Percentiles rank a stretch among this genome's conserved stretches.
These are phyloP conservation scores for Drosophila malerkotliana DNA, from an alignment of 1,140 invertebrate species.

Conservation along the genomic window DNA sequence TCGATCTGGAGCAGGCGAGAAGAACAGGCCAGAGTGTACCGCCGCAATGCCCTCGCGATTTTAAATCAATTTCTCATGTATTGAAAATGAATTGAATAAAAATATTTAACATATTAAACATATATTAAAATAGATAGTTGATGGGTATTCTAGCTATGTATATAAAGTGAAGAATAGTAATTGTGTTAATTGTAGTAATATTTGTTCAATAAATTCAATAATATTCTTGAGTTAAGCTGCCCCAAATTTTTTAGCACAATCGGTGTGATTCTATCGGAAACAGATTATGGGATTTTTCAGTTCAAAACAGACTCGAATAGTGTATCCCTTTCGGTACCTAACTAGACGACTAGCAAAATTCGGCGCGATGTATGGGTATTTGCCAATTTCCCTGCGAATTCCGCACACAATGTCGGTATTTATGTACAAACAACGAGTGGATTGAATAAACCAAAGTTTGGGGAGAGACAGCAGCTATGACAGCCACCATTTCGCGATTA, in stretches of 20 bases:
- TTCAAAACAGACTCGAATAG: neutral
- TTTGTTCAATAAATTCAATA: too few species aligned
- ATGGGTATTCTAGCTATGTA: neutral
- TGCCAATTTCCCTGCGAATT: neutral
- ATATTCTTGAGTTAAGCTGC: too few species aligned
- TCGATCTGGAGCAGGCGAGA: slow-evolving; percentile 21
- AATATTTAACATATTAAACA: neutral
- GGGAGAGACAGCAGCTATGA: slow-evolving; percentile 6
- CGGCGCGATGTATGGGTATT: neutral
- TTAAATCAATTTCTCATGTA: slow-evolving; percentile 47
- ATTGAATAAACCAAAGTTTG: neutral
- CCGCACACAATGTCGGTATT: neutral
- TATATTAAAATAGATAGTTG: neutral
- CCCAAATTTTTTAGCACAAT: too few species aligned
- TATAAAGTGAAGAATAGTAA: neutral
- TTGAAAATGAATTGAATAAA: neutral
- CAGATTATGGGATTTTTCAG: too few species aligned
- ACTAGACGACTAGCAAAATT: neutral
- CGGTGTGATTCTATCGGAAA: too few species aligned
- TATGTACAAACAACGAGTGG: slow-evolving; percentile 1
- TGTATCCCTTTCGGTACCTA: neutral
- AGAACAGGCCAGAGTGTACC: slow-evolving; percentile 35
- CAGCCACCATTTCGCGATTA: slow-evolving; percentile 48
- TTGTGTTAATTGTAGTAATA: too few species aligned
- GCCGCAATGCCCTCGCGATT: slow-evolving; percentile 58